phyloP scores from a whole-genome alignment of 2,888 invertebrate genomes.

The Agrochola lota region DNA sequence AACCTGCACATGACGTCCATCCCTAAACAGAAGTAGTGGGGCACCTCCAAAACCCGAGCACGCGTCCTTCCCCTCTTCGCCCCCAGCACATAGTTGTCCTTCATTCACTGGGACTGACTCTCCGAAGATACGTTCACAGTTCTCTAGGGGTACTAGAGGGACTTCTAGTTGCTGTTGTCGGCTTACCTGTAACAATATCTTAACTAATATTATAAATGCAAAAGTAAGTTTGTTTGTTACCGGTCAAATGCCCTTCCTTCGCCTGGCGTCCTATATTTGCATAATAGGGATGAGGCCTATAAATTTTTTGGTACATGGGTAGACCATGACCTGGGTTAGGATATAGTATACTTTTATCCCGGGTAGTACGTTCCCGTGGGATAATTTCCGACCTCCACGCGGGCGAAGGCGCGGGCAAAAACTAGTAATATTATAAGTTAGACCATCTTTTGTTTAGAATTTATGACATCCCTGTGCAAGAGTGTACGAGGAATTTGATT shows the following conservation, averaged over 20 bases:
- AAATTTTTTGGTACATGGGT: no score
- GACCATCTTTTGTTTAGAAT: neutral
- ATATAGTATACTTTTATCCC: no score
- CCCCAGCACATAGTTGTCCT: slow-evolving; percentile 94
- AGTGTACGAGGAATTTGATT: neutral
- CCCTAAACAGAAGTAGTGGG: slow-evolving; percentile 92
- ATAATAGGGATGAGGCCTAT: no score
- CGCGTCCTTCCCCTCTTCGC: slow-evolving; percentile 93
- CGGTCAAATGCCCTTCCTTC: no score
- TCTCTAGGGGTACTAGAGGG: slow-evolving; percentile 92
- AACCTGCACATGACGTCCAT: slow-evolving; percentile 92
- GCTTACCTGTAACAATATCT: slow-evolving; percentile 79
- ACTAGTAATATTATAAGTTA: neutral
- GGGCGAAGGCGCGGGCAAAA: no score
- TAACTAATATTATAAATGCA: no score
- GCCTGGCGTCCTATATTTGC: no score
- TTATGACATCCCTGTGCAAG: neutral
- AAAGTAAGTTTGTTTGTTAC: no score
- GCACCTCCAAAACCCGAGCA: slow-evolving; percentile 95
- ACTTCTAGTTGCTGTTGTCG: slow-evolving; percentile 93
- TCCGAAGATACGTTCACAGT: slow-evolving; percentile 93
- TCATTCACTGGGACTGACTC: slow-evolving; percentile 91
- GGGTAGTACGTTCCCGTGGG: no score
- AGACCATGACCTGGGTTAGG: no score
- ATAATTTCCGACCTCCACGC: no score